phyloP scores from a whole-genome alignment of 2,113 vertebrate genomes.

The Lagopus leucura region DNA sequence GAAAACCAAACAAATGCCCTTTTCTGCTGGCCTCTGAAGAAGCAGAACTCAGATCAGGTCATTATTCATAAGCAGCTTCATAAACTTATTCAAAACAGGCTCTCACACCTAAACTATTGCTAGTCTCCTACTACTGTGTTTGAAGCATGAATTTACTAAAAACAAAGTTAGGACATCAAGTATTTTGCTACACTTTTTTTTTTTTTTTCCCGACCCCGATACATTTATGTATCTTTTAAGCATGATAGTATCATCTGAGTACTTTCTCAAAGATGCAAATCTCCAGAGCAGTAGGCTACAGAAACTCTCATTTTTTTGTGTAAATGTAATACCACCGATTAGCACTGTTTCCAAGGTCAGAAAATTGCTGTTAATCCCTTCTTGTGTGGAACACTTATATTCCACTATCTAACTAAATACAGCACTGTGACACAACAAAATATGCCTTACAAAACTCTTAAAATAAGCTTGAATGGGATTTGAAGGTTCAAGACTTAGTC shows the following conservation, averaged over 20 bases:
- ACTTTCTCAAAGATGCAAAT: background rate
- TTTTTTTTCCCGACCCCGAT: background rate
- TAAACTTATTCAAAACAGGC: background rate
- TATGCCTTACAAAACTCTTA: background rate
- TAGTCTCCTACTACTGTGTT: background rate
- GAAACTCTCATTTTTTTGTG: background rate
- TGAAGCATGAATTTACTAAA: background rate
- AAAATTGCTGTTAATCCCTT: background rate
- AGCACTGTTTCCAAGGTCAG: conserved; percentile 8
- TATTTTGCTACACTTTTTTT: background rate
- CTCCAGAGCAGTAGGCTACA: background rate
- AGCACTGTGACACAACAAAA: background rate
- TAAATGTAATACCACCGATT: background rate
- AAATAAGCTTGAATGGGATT: background rate
- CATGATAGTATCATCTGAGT: fast-evolving
- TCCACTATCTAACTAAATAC: background rate
- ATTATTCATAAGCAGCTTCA: background rate
- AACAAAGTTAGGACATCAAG: background rate
- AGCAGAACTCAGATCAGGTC: background rate
- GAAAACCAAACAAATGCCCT: background rate
- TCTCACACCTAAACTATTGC: background rate
- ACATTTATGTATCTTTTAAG: background rate
- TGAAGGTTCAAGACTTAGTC: background rate
- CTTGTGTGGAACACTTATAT: background rate
- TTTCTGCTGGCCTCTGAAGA: background rate